Evolutionary conservation across 2,113 vertebrate species (phyloP).

Genomic region (Daphoenositta chrysoptera): DNA sequence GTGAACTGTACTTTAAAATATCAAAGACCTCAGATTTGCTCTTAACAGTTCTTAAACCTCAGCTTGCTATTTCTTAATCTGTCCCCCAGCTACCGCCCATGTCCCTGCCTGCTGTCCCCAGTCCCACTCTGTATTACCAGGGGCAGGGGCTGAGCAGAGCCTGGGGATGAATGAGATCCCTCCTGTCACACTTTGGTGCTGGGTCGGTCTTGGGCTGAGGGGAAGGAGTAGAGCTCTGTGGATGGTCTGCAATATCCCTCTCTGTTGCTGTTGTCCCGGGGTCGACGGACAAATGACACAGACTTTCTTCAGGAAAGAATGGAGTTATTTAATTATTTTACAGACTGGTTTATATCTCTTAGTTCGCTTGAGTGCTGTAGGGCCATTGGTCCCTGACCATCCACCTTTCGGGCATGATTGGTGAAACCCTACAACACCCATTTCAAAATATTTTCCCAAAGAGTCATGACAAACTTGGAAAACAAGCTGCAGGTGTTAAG

Average conservation of each 20-base stretch:
- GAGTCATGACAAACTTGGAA: too few species aligned
- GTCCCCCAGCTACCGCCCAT: background rate
- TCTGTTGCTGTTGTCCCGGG: too few species aligned
- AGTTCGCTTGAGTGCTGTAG: too few species aligned
- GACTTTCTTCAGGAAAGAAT: too few species aligned
- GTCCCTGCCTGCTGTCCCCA: background rate
- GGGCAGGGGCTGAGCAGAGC: background rate
- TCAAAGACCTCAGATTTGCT: background rate
- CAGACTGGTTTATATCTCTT: too few species aligned
- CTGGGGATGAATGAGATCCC: background rate
- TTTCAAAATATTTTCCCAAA: too few species aligned
- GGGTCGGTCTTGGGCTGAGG: background rate
- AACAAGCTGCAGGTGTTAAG: too few species aligned
- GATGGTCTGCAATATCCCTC: background rate
- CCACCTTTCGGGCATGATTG: too few species aligned
- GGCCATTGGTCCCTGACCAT: too few species aligned
- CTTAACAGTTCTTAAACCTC: background rate
- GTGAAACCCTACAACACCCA: too few species aligned
- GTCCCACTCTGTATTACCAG: background rate
- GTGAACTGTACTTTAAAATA: background rate
- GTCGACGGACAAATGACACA: too few species aligned
- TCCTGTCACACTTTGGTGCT: background rate
- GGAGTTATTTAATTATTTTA: too few species aligned
- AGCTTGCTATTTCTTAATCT: background rate
- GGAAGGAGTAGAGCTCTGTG: background rate